Percentiles rank a stretch among this genome's conserved stretches.
Evolutionary conservation across 1,140 invertebrate genomes (phyloP).

Genomic region (Macrostomum lignano): DNA sequence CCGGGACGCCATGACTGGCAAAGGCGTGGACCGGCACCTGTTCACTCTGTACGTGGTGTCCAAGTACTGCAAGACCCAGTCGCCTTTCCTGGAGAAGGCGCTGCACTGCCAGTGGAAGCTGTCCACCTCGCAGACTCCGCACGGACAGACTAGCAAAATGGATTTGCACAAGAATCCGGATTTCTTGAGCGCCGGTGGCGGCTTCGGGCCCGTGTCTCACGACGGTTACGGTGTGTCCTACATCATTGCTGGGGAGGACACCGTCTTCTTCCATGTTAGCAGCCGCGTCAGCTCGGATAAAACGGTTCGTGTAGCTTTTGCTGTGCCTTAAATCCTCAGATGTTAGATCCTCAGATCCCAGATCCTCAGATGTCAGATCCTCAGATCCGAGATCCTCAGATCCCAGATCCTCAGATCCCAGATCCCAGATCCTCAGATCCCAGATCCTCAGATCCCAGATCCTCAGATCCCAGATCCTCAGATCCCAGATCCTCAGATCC

Average conservation of each 20-base stretch:
- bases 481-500: too few relatives aligned
- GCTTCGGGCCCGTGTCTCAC: conserved; percentile 32
- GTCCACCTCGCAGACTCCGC: conserved; percentile 40
- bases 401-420: too few relatives aligned
- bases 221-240: conserved; percentile 32
- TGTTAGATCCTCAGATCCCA: too few relatives aligned
- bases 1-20: conserved; percentile 78
- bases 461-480: too few relatives aligned
- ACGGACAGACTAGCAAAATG: conserved; percentile 62
- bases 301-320: too few relatives aligned
- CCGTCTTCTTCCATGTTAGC: conserved; percentile 32
- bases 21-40: conserved; percentile 76
- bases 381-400: too few relatives aligned
- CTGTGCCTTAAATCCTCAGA: too few relatives aligned
- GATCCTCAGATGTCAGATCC: too few relatives aligned
- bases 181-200: conserved; percentile 24
- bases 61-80: conserved; percentile 80
- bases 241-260: conserved; percentile 30
- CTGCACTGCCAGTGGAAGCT: not conserved
- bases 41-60: conserved; percentile 92
- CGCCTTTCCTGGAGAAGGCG: conserved; percentile 49
- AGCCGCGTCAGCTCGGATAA: conserved; percentile 23
- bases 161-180: conserved; percentile 32
- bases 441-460: too few relatives aligned
- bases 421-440: too few relatives aligned